A percentile compares a stretch with the other conserved stretches of the same genome.
Conservation (phyloP, 2,797 vertebrate genomes). For the Gobionotothen gibberifrons region DNA sequence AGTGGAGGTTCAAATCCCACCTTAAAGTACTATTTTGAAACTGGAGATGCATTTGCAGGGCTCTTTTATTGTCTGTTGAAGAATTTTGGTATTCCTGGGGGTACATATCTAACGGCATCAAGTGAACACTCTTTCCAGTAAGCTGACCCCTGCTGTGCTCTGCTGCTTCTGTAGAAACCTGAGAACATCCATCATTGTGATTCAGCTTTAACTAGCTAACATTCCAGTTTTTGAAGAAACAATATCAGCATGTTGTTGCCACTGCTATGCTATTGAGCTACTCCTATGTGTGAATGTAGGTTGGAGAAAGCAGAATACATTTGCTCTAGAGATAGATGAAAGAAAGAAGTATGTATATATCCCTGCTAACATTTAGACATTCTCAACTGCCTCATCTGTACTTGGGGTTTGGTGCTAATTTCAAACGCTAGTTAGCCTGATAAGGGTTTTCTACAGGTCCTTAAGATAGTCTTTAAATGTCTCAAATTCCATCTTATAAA, state of each 20-base stretch:
- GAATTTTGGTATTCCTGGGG: constrained; percentile 51
- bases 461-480: too few species aligned
- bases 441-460: too few species aligned
- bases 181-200: constrained; percentile 12
- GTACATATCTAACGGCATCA: constrained; percentile 54
- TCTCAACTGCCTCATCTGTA: not conserved
- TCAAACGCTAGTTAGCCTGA: not conserved
- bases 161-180: constrained; percentile 40
- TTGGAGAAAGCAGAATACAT: not conserved
- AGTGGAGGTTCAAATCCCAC: constrained; percentile 25
- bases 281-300: not conserved
- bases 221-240: constrained; percentile 4
- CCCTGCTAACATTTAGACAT: not conserved
- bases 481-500: too few species aligned
- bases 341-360: not conserved
- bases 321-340: not conserved
- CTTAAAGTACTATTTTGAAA: constrained; percentile 26
- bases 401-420: not conserved
- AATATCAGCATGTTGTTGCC: not conserved
- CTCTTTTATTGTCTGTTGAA: constrained; percentile 22
- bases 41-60: not conserved
- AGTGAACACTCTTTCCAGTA: constrained; percentile 43
- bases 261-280: not conserved
- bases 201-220: constrained; percentile 20
- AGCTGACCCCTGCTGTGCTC: constrained; percentile 30